A percentile compares a stretch with the other conserved stretches of the same genome.
Conservation (phyloP, 1,140 invertebrate species). For the Brachionus asplanchnoidis region DNA sequence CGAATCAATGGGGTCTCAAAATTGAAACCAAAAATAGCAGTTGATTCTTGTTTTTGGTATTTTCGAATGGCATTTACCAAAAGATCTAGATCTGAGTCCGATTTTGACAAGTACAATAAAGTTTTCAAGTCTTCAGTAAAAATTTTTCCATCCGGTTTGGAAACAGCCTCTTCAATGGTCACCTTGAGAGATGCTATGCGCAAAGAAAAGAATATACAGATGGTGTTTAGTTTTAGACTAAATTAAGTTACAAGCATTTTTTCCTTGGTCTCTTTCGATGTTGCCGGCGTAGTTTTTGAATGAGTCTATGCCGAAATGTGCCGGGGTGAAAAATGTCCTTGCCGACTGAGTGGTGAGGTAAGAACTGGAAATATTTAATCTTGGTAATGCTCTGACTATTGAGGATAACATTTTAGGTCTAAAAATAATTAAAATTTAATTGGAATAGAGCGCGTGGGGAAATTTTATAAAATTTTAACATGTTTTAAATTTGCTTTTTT, state of each 20-base stretch:
- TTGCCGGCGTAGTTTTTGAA: slow-evolving; percentile 23
- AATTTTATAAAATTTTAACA: not conserved
- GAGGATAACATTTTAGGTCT: not conserved
- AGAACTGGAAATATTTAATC: not conserved
- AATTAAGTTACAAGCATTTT: not conserved
- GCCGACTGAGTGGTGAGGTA: not conserved
- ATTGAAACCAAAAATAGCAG: slow-evolving; percentile 30
- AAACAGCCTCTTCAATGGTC: slow-evolving; percentile 21
- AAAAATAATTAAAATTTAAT: not conserved
- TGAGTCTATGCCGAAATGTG: slow-evolving; percentile 24
- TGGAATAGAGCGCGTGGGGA: slow-evolving; percentile 16
- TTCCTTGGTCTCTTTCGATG: slow-evolving; percentile 37
- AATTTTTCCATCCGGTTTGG: slow-evolving; percentile 22
- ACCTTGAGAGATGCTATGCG: not conserved
- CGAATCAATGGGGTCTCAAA: slow-evolving; percentile 35
- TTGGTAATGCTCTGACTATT: not conserved
- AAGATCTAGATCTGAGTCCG: slow-evolving; percentile 8
- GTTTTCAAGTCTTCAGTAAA: slow-evolving; percentile 35
- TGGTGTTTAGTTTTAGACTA: not conserved
- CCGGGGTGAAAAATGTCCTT: slow-evolving; percentile 21
- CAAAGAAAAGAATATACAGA: not conserved
- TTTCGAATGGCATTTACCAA: slow-evolving; percentile 30
- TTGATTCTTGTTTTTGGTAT: slow-evolving; percentile 38
- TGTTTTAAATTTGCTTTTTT: not conserved
- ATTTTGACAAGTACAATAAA: slow-evolving; percentile 24